Evolutionary conservation across 2,113 vertebrate genomes (phyloP).

Genomic region (Tyrannus savana): DNA sequence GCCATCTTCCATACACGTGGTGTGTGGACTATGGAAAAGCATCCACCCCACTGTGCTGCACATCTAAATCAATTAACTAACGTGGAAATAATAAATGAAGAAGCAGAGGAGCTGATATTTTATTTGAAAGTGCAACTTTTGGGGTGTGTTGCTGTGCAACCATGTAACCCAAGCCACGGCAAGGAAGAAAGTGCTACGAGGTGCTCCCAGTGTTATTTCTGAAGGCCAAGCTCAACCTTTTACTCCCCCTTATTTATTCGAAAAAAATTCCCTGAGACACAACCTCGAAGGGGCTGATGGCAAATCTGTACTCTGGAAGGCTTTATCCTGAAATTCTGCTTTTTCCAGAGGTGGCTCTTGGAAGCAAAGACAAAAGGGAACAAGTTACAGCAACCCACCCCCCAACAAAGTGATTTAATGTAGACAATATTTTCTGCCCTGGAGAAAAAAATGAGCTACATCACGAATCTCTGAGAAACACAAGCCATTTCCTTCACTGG

Average conservation of each 20-base stretch:
- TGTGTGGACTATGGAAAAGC: not conserved
- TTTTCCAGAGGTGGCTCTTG: not conserved
- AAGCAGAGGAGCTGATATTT: not conserved
- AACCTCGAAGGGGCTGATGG: not conserved
- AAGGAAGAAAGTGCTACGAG: not conserved
- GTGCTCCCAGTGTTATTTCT: not conserved
- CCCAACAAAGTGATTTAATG: not conserved
- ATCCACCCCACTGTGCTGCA: not conserved
- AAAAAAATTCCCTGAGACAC: not conserved
- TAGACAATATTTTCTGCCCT: not conserved
- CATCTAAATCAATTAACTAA: not conserved
- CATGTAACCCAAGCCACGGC: not conserved
- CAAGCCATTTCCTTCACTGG: not conserved
- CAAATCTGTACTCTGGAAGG: not conserved
- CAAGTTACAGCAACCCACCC: not conserved
- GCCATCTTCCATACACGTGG: not conserved
- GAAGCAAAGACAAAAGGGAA: not conserved
- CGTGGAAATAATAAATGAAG: not conserved
- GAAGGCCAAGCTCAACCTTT: not conserved
- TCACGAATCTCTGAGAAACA: not conserved
- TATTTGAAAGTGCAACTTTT: not conserved
- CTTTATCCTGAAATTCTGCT: not conserved
- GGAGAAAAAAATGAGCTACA: not conserved
- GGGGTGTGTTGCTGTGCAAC: not conserved
- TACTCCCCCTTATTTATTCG: not conserved